These are phyloP conservation scores for Lucifuga dentata DNA, from an alignment of 2,113 vertebrate genomes.

Conservation along the genomic window DNA sequence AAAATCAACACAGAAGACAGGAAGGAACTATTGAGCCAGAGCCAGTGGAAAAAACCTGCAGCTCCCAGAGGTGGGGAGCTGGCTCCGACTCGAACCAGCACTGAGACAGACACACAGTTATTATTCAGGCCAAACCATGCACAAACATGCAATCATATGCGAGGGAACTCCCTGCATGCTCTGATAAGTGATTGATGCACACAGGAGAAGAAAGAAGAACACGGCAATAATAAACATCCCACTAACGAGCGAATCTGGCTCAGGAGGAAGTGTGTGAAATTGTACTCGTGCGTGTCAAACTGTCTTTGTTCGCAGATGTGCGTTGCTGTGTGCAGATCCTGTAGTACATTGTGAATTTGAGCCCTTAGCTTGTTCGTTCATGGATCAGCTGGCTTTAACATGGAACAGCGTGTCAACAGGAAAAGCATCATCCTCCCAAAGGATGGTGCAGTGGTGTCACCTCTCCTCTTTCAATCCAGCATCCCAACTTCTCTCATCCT, in stretches of 20 bases:
- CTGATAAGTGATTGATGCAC: conserved; percentile 35
- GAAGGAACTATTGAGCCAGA: conserved; percentile 22
- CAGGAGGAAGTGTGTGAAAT: background rate
- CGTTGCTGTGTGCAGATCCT: background rate
- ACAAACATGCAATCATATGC: background rate
- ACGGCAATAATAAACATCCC: background rate
- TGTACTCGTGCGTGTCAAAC: conserved; percentile 2
- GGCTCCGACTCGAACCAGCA: conserved; percentile 31
- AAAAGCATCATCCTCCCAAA: conserved; percentile 6
- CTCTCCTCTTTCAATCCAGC: background rate
- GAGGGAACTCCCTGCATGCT: conserved; percentile 4
- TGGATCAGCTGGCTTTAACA: conserved; percentile 33
- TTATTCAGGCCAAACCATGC: conserved; percentile 26
- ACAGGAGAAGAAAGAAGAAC: conserved; percentile 18
- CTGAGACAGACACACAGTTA: conserved; percentile 11
- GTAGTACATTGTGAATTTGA: conserved; percentile 2
- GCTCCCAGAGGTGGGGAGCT: conserved; percentile 22
- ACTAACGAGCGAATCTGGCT: conserved; percentile 6
- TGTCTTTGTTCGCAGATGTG: conserved; percentile 6
- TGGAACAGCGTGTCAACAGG: conserved; percentile 11
- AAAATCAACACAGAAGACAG: conserved; percentile 37
- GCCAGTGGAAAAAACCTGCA: conserved; percentile 47
- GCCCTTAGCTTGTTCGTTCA: conserved; percentile 19
- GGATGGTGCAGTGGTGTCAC: background rate
- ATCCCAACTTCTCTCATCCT: background rate